Conservation (phyloP, 1,140 invertebrate species). For the Papilio polytes region DNA sequence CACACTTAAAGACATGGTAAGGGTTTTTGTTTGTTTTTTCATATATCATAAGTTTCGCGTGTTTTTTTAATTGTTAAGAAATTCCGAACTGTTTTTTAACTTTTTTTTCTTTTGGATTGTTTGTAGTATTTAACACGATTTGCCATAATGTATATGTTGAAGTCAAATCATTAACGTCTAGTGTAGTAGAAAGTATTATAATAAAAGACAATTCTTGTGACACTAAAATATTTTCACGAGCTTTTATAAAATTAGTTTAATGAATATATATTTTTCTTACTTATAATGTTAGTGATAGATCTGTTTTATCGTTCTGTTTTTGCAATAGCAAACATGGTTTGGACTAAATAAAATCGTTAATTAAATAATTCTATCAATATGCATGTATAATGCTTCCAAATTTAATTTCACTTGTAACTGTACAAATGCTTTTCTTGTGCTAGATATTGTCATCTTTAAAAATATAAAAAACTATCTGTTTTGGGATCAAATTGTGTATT, state of each 20-base stretch:
- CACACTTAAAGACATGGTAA: slow-evolving; percentile 79
- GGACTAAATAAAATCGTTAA: not conserved
- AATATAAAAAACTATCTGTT: slow-evolving; percentile 60
- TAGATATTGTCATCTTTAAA: slow-evolving; percentile 40
- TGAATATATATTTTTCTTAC: slow-evolving; percentile 82
- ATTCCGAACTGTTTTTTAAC: slow-evolving; percentile 48
- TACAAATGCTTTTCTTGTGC: slow-evolving; percentile 45
- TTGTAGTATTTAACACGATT: slow-evolving; percentile 36
- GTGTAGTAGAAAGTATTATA: slow-evolving; percentile 62
- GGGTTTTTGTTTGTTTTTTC: slow-evolving; percentile 52
- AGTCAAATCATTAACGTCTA: slow-evolving; percentile 42
- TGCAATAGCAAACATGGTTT: slow-evolving; percentile 35
- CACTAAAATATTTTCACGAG: slow-evolving; percentile 77
- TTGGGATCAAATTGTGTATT: slow-evolving; percentile 71
- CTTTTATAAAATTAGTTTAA: slow-evolving; percentile 78
- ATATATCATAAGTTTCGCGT: slow-evolving; percentile 69
- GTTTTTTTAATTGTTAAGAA: slow-evolving; percentile 67
- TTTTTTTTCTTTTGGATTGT: slow-evolving; percentile 47
- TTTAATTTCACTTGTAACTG: slow-evolving; percentile 34
- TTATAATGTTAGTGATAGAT: slow-evolving; percentile 71
- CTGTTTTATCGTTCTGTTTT: slow-evolving; percentile 49
- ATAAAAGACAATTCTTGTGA: slow-evolving; percentile 81
- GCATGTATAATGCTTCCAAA: slow-evolving; percentile 42
- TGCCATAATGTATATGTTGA: slow-evolving; percentile 34
- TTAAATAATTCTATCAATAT: not conserved